Base-by-base conservation (phyloP, 2,113 vertebrate species). In the Indicator maculatus region DNA sequence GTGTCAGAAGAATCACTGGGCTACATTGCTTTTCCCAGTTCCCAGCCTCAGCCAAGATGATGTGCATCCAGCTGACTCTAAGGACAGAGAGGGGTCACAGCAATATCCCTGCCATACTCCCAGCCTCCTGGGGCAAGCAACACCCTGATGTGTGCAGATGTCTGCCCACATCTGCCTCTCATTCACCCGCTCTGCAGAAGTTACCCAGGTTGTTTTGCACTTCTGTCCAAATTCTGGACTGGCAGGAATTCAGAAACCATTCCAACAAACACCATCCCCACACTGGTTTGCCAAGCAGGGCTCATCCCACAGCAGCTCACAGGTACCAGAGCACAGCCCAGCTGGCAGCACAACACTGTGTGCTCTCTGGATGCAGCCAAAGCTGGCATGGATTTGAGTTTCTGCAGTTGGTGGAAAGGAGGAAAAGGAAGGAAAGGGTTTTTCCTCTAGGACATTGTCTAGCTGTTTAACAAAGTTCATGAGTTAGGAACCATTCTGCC, bases 31-130 rank as follows among this genome's bases (percentile, higher is more conserved):
- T 75, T 55, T 89, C 39, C 73, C 69, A 70, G 30, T 39, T 11
- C 16, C 24, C 67, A 56, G n/a, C n/a, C 33, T 30, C 4, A 18
- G 50, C 26, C 69, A 36, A 28, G 72, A 33, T 1, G 17, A 60
- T 1, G 38, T 11, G 26, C 61, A 44, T 50, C 39, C 39, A 69
- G 63, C 66, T 72, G 71, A 31, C 44, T 26, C 74, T 13, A 26
- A 41, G 88, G 58, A 33, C 41, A 45, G 41, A 47, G 70, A 78
- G 26, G 16, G 44, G 65, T 59, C 27, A 2, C 30, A 17, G 55
- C 0, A 11, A 10, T 5, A 44, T 12, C 50, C 76, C 19, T 31
- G 65, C n/a, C 1, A 1, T 28, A 1, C 16, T 59, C 76, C 53
- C 90, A 82, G 59, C 44, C 18, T n/a, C 50, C 65, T 19, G 56